Conservation (phyloP, 1,140 invertebrate genomes). For the Aphidius ervi region DNA sequence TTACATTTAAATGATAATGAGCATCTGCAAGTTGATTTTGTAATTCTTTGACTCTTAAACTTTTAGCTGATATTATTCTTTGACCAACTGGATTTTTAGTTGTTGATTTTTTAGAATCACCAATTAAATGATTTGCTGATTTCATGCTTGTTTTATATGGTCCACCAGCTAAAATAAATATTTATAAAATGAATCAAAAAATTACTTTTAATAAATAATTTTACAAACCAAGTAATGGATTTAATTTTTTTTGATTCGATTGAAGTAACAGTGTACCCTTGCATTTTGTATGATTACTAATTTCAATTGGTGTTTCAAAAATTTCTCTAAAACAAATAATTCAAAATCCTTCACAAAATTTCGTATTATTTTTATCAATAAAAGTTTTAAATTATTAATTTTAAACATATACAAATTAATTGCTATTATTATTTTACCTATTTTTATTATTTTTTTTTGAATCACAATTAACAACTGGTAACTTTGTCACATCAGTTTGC, state of each 20-base stretch:
- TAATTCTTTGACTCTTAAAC: slow-evolving; percentile 67
- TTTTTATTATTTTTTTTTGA: slow-evolving; percentile 30
- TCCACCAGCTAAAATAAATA: slow-evolving; percentile 35
- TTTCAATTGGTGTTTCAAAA: slow-evolving; percentile 35
- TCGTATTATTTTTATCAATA: slow-evolving; percentile 20
- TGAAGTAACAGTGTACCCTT: slow-evolving; percentile 38
- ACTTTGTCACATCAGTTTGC: slow-evolving; percentile 47
- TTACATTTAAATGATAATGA: slow-evolving; percentile 69
- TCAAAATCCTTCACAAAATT: slow-evolving; percentile 27
- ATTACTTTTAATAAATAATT: slow-evolving; percentile 17
- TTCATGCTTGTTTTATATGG: slow-evolving; percentile 43
- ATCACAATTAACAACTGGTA: slow-evolving; percentile 45
- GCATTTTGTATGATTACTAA: slow-evolving; percentile 31
- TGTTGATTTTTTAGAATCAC: slow-evolving; percentile 35
- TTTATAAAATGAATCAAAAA: slow-evolving; percentile 8
- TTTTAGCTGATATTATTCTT: slow-evolving; percentile 70
- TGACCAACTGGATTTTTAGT: slow-evolving; percentile 59
- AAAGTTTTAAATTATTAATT: too few species aligned
- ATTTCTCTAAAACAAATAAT: slow-evolving; percentile 40
- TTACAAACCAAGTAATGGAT: slow-evolving; percentile 47
- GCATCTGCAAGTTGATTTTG: slow-evolving; percentile 77
- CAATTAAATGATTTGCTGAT: slow-evolving; percentile 35
- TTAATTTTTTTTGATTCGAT: slow-evolving; percentile 49
- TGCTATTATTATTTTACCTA: slow-evolving; percentile 35
- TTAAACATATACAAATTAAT: background rate